Base-by-base conservation (phyloP, 2,888 invertebrate genomes). In the Ommatoiulus sabulosus region DNA sequence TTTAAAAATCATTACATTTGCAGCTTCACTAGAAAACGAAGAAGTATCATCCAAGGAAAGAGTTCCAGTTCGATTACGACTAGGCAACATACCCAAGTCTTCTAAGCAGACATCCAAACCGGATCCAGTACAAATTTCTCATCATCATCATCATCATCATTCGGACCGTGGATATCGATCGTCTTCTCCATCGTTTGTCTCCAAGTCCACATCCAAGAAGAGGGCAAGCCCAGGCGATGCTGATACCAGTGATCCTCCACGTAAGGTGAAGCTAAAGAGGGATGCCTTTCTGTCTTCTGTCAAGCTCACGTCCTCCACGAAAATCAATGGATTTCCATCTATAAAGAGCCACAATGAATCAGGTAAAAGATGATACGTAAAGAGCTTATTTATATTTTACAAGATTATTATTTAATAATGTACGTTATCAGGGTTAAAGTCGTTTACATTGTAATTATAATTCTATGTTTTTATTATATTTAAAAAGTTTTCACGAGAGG, bases 331-430 rank as follows among this genome's bases (percentile, higher is more conserved):
- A 4, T 84, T 84, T 35, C 44, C 84, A 43, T 15, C 84, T 35
- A 44, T 15, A 43, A 84, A 84, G 44, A 84, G 17, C 84, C 20
- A 44, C 44, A 44, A 43, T 17, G 43, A 43, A 84, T 43, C 35
- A 84, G 84, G 84, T 84, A 84, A 84, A 84, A 84, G 44, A 44
- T 43, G 84, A 84, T 84, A 52, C 52, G 10, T 52, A 52, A 46
- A 46, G 52, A 4, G 52, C 15, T 52, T 52, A 52, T 15, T 52
- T 52, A 15, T 52, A 44, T n/a, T 84, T 43, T 84, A 3, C 3
- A 84, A 43, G 84, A 35, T 84, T 84, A n/a, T 84, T 84, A 44
- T 84, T 84, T 84, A 52, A 52, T 15, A 52, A 15, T 15, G 4
- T 15, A 4, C 15, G 15, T 52, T 15, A 52, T 52, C 52, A 52